Conservation (phyloP, 2,888 invertebrate species). For the Neoitamus cyanurus region DNA sequence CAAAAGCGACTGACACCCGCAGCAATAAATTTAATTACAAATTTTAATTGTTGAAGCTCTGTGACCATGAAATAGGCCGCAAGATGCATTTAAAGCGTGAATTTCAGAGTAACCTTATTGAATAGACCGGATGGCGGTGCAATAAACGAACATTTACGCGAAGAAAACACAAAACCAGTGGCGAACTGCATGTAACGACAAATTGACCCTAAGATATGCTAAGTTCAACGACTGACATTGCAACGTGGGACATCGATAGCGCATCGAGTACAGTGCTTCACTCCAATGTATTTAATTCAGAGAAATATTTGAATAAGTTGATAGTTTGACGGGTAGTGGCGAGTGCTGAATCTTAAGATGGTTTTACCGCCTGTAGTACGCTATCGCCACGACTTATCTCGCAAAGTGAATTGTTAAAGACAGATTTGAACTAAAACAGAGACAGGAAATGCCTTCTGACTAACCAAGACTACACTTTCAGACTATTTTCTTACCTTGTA, state of each 20-base stretch:
- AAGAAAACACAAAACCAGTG: not conserved
- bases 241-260: not conserved
- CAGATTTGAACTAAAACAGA: not conserved
- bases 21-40: conserved; percentile 10
- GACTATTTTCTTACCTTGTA: conserved; percentile 82
- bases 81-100: not conserved
- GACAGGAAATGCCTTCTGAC: conserved; percentile 15
- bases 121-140: conserved; percentile 23
- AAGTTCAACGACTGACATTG: conserved; percentile 51
- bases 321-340: not conserved
- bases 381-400: not conserved
- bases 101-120: not conserved
- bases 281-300: not conserved
- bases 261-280: not conserved
- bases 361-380: not conserved
- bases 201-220: conserved; percentile 33
- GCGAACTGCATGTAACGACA: not conserved
- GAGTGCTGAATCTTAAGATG: not conserved
- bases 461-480: not conserved
- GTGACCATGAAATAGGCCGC: not conserved
- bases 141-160: not conserved
- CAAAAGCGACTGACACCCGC: not conserved
- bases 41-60: conserved; percentile 9
- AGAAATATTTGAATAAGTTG: not conserved
- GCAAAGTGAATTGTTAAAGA: not conserved